These are phyloP conservation scores for Nesidiocoris tenuis DNA, from an alignment of 2,888 invertebrate species.

Conservation along the genomic window DNA sequence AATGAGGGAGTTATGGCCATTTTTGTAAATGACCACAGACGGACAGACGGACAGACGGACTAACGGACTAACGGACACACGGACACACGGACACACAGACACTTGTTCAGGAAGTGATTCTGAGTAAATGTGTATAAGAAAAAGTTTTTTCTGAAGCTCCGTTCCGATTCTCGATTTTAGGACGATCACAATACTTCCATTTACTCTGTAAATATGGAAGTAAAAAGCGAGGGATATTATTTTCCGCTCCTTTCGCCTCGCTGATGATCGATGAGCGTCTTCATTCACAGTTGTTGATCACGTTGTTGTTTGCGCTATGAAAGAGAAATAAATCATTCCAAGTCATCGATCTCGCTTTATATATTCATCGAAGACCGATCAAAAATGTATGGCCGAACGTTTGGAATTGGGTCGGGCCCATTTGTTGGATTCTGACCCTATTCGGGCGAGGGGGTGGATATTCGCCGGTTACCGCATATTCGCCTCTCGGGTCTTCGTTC, in stretches of 20 bases:
- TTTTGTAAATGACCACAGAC: no score
- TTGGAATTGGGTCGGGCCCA: neutral
- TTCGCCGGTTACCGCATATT: neutral
- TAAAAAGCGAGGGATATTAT: no score
- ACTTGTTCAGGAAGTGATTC: no score
- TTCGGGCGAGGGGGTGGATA: neutral
- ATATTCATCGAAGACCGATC: neutral
- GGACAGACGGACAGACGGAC: no score
- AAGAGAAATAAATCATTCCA: neutral
- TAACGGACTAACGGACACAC: no score
- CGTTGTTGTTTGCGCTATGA: neutral
- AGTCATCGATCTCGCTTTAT: neutral
- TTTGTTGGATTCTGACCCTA: neutral
- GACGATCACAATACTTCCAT: no score
- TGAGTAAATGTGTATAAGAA: no score
- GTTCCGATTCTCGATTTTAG: no score
- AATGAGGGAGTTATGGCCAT: no score
- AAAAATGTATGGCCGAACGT: neutral
- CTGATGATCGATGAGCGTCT: neutral
- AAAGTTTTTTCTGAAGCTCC: no score
- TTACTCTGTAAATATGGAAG: no score
- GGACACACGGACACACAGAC: no score
- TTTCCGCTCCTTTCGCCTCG: neutral
- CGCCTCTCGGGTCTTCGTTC: neutral
- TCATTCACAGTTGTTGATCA: neutral